These are phyloP conservation scores for Pogonomyrmex californicus DNA, from an alignment of 1,140 invertebrate species.

Conservation along the genomic window DNA sequence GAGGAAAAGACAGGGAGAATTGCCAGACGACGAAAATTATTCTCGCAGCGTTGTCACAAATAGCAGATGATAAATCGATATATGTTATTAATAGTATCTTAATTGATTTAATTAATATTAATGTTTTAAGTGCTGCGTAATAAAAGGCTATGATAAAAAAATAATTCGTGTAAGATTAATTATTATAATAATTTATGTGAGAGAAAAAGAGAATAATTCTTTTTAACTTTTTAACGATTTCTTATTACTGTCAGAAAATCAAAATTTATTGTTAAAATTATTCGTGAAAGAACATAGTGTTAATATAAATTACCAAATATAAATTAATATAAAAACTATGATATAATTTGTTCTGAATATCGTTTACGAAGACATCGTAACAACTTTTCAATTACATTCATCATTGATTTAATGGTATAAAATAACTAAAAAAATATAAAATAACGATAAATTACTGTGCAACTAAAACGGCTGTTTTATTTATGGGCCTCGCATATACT, in stretches of 20 bases:
- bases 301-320: not conserved
- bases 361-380: not conserved
- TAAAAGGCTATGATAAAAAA: constrained; percentile 9
- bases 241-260: not conserved
- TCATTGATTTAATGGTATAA: constrained; percentile 22
- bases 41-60: constrained; percentile 19
- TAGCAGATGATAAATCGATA: constrained; percentile 41
- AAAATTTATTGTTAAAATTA: not conserved
- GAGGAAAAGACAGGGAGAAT: not conserved
- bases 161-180: constrained; percentile 18
- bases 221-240: not conserved
- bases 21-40: constrained; percentile 64
- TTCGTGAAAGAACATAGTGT: not conserved
- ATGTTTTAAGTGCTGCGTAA: not conserved
- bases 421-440: constrained; percentile 3
- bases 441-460: constrained; percentile 25
- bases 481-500: constrained; percentile 21
- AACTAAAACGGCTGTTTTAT: constrained; percentile 20
- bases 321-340: not conserved
- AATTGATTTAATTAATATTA: constrained; percentile 26
- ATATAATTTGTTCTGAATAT: not conserved
- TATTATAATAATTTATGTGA: not conserved
- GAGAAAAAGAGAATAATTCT: not conserved
- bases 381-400: constrained; percentile 12
- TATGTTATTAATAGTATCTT: constrained; percentile 27